Evolutionary conservation across 2,113 vertebrate species (phyloP).

Genomic region (Sterna hirundo): DNA sequence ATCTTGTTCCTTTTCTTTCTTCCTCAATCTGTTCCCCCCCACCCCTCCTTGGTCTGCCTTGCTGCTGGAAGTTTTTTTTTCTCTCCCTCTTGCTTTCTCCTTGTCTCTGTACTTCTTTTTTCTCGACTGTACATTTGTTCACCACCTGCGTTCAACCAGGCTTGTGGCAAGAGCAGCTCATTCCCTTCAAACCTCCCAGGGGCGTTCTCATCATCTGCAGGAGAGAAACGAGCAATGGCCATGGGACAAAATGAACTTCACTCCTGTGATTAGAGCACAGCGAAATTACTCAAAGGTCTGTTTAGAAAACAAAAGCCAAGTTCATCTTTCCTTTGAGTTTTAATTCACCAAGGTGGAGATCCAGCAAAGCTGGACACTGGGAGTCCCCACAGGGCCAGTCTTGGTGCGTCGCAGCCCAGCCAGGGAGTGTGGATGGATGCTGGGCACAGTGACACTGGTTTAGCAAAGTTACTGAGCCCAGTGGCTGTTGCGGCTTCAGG

Average conservation of each 20-base stretch:
- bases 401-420: accelerated
- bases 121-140: background rate
- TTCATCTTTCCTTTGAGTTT: background rate
- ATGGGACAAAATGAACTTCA: background rate
- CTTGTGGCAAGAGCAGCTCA: background rate
- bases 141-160: background rate
- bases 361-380: background rate
- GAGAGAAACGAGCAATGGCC: background rate
- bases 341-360: background rate
- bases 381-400: accelerated
- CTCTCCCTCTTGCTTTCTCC: background rate
- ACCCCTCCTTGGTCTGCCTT: background rate
- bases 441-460: background rate
- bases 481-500: background rate
- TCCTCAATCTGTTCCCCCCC: background rate
- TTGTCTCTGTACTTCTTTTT: background rate
- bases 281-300: accelerated
- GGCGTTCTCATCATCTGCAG: accelerated
- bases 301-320: background rate
- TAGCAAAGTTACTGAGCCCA: background rate
- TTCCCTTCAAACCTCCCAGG: background rate
- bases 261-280: background rate
- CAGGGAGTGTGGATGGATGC: background rate
- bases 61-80: background rate
- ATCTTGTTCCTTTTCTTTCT: slow-evolving; percentile 2